Percentiles rank a stretch among this genome's conserved stretches.
Conservation (phyloP, 2,797 vertebrate species). For the Limnodromus scolopaceus region DNA sequence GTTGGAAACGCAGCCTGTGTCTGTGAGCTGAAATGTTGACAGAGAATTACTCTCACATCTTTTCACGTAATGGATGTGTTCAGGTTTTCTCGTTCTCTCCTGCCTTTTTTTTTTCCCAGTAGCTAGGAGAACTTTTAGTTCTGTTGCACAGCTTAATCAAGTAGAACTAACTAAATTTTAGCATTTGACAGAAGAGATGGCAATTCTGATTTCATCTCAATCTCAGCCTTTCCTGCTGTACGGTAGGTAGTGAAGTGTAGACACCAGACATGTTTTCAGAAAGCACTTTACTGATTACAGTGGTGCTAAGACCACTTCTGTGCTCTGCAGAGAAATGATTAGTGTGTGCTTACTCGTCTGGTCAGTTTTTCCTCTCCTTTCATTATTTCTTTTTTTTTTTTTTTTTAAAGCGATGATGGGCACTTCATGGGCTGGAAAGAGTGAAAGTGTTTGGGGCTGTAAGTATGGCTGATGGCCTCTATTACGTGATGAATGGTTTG, state of each 20-base stretch:
- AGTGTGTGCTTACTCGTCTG: neutral
- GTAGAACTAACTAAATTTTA: conserved; percentile 62
- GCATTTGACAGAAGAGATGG: conserved; percentile 61
- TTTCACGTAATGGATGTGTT: conserved; percentile 19
- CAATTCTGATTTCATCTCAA: conserved; percentile 53
- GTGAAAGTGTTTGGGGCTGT: neutral
- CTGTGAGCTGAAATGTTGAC: conserved; percentile 35
- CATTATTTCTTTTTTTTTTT: neutral
- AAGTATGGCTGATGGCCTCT: neutral
- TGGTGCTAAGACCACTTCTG: neutral
- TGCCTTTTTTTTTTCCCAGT: neutral
- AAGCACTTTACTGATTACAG: conserved; percentile 23
- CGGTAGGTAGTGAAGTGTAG: neutral
- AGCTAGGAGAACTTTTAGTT: conserved; percentile 48
- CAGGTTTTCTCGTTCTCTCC: conserved; percentile 7
- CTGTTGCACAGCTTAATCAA: conserved; percentile 58
- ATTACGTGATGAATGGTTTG: neutral
- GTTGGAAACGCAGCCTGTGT: neutral
- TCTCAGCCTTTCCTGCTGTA: conserved; percentile 19
- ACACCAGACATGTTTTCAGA: conserved; percentile 21
- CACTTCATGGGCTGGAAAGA: neutral
- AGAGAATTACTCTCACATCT: conserved; percentile 41
- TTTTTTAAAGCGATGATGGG: neutral
- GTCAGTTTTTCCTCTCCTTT: neutral
- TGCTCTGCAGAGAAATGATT: neutral